Conservation (phyloP, 2,888 invertebrate species). For the Pseudolycoriella hygida region DNA sequence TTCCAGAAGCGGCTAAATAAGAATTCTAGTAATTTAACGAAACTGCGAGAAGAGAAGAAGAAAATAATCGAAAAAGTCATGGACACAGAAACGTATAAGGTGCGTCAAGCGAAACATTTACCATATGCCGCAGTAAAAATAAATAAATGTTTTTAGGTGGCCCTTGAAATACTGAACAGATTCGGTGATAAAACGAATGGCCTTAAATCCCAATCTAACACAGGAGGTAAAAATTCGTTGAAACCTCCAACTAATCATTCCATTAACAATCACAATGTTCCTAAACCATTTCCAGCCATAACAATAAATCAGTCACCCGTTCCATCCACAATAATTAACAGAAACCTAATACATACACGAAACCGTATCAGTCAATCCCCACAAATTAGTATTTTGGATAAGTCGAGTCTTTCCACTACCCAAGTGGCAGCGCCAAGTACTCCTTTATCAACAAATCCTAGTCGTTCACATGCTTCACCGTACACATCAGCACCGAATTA, state of each 20-base stretch:
- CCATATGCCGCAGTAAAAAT: no score
- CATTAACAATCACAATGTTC: not conserved
- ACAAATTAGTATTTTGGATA: no score
- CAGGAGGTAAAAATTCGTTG: constrained; percentile 8
- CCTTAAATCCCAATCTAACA: constrained; percentile 3
- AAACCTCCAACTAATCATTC: not conserved
- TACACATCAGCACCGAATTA: no score
- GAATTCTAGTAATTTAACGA: constrained; percentile 53
- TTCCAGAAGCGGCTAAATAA: constrained; percentile 64
- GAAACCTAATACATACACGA: not conserved
- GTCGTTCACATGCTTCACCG: no score
- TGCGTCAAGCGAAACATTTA: not conserved
- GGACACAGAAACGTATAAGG: constrained; percentile 95
- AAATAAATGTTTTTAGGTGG: constrained; percentile 16
- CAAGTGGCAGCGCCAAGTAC: no score
- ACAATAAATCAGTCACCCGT: not conserved
- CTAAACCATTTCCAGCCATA: constrained; percentile 1
- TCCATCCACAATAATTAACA: not conserved
- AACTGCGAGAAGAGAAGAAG: constrained; percentile 64
- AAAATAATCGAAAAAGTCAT: constrained; percentile 87
- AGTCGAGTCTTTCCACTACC: no score
- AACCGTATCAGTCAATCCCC: no score
- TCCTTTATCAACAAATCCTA: no score
- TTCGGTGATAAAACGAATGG: constrained; percentile 23
- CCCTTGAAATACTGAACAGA: constrained; percentile 25